phyloP scores from a whole-genome alignment of 1,140 invertebrate genomes.

The Ruditapes philippinarum region DNA sequence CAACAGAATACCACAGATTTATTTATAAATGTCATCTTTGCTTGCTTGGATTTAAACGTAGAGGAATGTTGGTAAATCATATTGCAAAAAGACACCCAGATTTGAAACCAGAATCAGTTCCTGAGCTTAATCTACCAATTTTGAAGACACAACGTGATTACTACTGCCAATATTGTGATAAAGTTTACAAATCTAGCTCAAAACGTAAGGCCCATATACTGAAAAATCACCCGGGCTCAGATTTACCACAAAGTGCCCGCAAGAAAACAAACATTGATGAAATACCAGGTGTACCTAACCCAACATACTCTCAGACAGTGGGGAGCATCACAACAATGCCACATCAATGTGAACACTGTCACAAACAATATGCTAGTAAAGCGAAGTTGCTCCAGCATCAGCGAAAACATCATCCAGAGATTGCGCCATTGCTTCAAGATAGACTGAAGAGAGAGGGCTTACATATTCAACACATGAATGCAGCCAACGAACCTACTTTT shows the following conservation, averaged over 20 bases:
- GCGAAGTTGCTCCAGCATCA: constrained; percentile 93
- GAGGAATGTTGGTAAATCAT: constrained; percentile 95
- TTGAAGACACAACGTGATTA: constrained; percentile 93
- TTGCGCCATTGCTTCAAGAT: constrained; percentile 36
- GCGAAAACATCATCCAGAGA: constrained; percentile 91
- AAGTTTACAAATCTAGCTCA: constrained; percentile 95
- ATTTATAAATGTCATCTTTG: constrained; percentile 94
- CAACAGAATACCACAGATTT: constrained; percentile 92
- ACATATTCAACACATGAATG: neutral
- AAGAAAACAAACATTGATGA: constrained; percentile 81
- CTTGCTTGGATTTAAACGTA: constrained; percentile 93
- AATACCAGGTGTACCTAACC: constrained; percentile 80
- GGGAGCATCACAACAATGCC: constrained; percentile 92
- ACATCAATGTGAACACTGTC: constrained; percentile 93
- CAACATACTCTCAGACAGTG: constrained; percentile 91
- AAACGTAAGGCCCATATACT: constrained; percentile 95
- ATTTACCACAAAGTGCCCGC: constrained; percentile 89
- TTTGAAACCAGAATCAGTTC: constrained; percentile 91
- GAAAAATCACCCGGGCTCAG: constrained; percentile 94
- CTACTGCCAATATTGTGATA: constrained; percentile 95
- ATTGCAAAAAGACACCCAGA: constrained; percentile 94
- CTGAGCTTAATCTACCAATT: constrained; percentile 94
- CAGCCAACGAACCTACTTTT: constrained; percentile 51
- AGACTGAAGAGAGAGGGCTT: constrained; percentile 13
- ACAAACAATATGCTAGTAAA: constrained; percentile 93